Base-by-base conservation (phyloP, 2,113 vertebrate genomes). In the Neolamprologus sp. region DNA sequence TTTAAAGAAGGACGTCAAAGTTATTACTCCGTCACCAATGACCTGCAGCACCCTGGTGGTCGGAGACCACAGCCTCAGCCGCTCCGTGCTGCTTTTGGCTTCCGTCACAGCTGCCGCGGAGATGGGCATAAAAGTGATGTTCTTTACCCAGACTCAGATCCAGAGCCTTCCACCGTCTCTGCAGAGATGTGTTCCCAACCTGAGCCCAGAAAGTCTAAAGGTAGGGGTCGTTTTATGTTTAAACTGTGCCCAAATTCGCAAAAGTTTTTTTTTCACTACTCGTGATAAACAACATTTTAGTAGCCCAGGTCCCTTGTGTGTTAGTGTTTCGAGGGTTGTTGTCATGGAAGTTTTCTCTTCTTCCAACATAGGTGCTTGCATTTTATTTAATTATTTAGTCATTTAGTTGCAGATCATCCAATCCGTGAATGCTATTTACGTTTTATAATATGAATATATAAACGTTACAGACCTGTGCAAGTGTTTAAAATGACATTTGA, bases 91-190 rank as follows among this genome's bases (percentile, higher is more conserved):
- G 82, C 93, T 97, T 53, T 85, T 97, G 6, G 81, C 95, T 21
- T 96, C 96, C 11, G 89, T 97, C 7, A 95, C 93, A 2, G 96
- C 96, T 2, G 96, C 96, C 23, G 91, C 95, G 1, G 92, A 96
- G 80, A 10, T 89, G 58, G 95, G 91, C 3, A 9, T 92, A 1
- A 94, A 35, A 54, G 96, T 97, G 9, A 4, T 94, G 23, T 97
- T 96, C 93, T 96, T 96, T 87, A 93, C 94, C 12, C 95, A 87
- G 3, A 94, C 86, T 12, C 92, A 91, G 7, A 96, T 97, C 7
- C 94, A 96, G 71, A 95, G 91, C 11, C 95, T 97, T 2, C 97
- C 96, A 1, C 83, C 37, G 12, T 83, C 84, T 58, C 68, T 97
- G 40, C 95, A 96, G 57, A 93, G 82, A 21, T 88, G 91, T 23